Base-by-base conservation (phyloP, 2,888 invertebrate species). In the Papilio gigon region DNA sequence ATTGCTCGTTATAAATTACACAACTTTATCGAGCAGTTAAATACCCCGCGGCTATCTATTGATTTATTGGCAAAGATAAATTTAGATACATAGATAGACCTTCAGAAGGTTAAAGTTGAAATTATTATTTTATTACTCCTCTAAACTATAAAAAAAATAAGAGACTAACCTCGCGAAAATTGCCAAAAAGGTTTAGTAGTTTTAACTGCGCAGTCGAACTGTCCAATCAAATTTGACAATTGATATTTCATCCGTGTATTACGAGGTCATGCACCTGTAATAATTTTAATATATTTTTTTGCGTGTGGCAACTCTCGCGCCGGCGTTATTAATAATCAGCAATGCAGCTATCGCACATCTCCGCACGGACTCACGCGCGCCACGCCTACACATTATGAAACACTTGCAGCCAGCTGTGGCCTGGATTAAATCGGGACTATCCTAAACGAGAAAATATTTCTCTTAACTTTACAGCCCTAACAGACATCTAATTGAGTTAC, bases 1-100 rank as follows among this genome's bases (percentile, higher is more conserved):
- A 88, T 80, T 77, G 83, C 78, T 78, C 75, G 84, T 84, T 88
- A 88, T 89, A 89, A 89, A 89, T 89, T 85, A 84, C 81, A 72
- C 76, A 81, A 82, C 79, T 82, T 80, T 81, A 84, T 80, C 80
- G 83, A 81, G 77, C 79, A 80, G 84, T 81, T 86, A 85, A 83
- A 84, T 80, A 82, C 83, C 84, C 84, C 81, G 73, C 73, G 76
- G 80, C 70, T 60, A 42, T 25, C 40, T n/a, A 63, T 68, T 61
- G 67, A 71, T 70, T 71, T 69, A 69, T 73, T 70, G 60, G 47
- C 14, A 42, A 37, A 40, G 59, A 64, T 65, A 53, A 33, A 58
- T 68, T 6, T 42, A 62, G 56, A 67, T 67, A 67, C n/a, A 62
- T 20, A n/a, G n/a, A 40, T 37, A n/a, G 2, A 20, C 27, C 35